These are phyloP conservation scores for Leucopsar rothschildi DNA, from an alignment of 2,113 vertebrate genomes.

Conservation along the genomic window DNA sequence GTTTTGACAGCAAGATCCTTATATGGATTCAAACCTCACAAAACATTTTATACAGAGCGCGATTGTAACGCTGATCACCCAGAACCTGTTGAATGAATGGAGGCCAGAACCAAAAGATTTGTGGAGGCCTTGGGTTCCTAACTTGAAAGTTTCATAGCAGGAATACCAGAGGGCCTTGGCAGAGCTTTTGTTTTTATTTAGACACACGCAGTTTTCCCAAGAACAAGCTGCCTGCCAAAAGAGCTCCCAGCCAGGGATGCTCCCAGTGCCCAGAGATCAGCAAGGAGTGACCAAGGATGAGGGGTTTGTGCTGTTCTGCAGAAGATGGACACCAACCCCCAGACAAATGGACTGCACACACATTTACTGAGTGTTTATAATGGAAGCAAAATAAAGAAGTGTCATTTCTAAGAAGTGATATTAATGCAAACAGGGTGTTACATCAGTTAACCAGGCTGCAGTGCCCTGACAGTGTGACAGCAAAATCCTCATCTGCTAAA, in stretches of 20 bases:
- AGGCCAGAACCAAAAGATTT: background rate
- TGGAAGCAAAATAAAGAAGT: background rate
- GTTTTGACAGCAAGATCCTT: conserved; percentile 5
- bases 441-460: background rate
- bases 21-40: background rate
- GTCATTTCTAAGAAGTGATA: background rate
- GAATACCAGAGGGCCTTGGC: background rate
- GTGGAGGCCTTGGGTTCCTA: accelerated
- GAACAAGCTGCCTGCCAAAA: background rate
- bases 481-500: background rate
- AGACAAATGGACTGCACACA: accelerated
- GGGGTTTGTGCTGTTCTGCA: background rate
- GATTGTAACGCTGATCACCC: accelerated
- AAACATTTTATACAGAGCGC: background rate
- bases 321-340: background rate
- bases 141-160: background rate
- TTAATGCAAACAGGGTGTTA: accelerated
- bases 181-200: background rate
- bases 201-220: background rate
- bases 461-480: background rate
- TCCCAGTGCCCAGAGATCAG: background rate
- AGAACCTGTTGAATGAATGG: background rate
- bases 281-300: background rate
- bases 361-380: accelerated
- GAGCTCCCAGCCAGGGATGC: background rate